Evolutionary conservation across 2,888 invertebrate genomes (phyloP).

Genomic region (Drosophila stalkeri): DNA sequence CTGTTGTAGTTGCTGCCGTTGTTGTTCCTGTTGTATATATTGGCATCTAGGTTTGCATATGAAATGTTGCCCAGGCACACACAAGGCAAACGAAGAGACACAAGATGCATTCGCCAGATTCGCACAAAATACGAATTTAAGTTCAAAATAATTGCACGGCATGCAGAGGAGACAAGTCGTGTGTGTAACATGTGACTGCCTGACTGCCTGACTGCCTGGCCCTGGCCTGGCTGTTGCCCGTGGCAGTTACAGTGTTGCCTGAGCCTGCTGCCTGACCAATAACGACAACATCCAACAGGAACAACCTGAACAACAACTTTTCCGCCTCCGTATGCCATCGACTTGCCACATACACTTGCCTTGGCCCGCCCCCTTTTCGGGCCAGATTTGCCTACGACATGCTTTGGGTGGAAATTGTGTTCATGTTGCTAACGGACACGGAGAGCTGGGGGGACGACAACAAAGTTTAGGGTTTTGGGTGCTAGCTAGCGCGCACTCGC

Average conservation of each 20-base stretch:
- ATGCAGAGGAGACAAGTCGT: constrained; percentile 67
- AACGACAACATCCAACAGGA: constrained; percentile 60
- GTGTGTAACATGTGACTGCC: constrained; percentile 56
- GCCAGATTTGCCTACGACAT: constrained; percentile 65
- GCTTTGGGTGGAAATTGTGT: constrained; percentile 78
- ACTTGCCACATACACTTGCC: constrained; percentile 30
- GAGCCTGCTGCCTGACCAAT: constrained; percentile 55
- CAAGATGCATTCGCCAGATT: constrained; percentile 82
- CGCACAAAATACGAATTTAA: constrained; percentile 81
- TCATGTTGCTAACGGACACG: constrained; percentile 57
- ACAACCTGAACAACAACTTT: constrained; percentile 77
- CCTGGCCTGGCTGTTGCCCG: constrained; percentile 1
- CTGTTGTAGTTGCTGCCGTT: constrained; percentile 5
- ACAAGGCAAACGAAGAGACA: constrained; percentile 56
- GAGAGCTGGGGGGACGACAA: too few species aligned
- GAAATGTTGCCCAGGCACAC: constrained; percentile 56
- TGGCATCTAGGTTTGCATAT: constrained; percentile 67
- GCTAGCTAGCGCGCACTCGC: constrained; percentile 39
- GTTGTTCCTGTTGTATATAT: constrained; percentile 20
- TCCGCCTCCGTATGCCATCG: constrained; percentile 69
- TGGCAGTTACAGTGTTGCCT: constrained; percentile 18
- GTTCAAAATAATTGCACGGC: constrained; percentile 83
- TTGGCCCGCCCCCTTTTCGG: constrained; percentile 23
- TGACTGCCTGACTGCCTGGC: constrained; percentile 1
- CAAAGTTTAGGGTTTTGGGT: constrained; percentile 15